Evolutionary conservation across 1,140 invertebrate genomes (phyloP), one percentile per base, ranked within the genome.

Genomic region (Scaptomyza montana): DNA sequence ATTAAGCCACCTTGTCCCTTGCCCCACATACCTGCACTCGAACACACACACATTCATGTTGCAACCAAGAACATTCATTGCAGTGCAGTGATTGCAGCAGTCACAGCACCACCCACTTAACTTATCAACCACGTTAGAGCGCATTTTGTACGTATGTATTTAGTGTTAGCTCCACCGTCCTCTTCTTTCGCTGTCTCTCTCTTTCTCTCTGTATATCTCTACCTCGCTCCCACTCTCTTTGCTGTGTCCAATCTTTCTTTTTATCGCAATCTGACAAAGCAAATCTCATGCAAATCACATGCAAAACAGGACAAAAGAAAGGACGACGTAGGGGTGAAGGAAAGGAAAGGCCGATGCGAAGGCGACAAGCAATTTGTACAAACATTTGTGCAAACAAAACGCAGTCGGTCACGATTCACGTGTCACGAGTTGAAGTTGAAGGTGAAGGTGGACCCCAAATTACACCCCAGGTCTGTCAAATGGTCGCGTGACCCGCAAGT

Each of bases 351-450:
- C 41, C 39, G 39, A 43, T 65, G 70, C 53, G 64, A 36, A 72
- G 51, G 78, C 82, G 81, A 72, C 82, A 86, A 86, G 74, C 78
- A 81, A 87, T 86, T 86, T 86, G 81, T 86, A 67, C 43, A 74
- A 80, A 74, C 80, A 80, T 71, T 85, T 77, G 62, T 53, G 49
- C 47, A 71, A 75, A 86, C 81, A 86, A 87, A 86, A 81, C 75
- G 71, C 47, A 47, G 45, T 2, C 56, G 54, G 56, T 67, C 64
- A 70, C 61, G 64, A 73, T 30, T 47, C 25, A 36, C 30, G 19
- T 47, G 55, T 47, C 25, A 62, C 43, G 56, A 61, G 39, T 30
- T 2, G 12, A 9, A 47, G 13, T 5, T n/a, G 39, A 25, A 46
- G 28, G 5, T 57, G 12, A 10, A 13, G 50, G 28, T 13, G 28